These are phyloP conservation scores for Ictidomys tridecemlineatus DNA, from an alignment of 2,113 vertebrate species.

Conservation along the genomic window DNA sequence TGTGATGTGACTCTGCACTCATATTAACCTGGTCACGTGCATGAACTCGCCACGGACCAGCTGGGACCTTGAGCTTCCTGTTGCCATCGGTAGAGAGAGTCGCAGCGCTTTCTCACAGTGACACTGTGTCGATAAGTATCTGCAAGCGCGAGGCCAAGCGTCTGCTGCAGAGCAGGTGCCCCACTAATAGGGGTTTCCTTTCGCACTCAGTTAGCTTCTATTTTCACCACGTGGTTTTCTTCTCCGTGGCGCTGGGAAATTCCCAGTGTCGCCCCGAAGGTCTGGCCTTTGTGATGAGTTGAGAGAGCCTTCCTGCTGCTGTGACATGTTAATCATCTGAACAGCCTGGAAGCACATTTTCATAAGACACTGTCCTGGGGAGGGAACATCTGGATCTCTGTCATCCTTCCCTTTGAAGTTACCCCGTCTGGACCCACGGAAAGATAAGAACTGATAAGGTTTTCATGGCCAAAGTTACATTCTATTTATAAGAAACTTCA, in stretches of 20 bases:
- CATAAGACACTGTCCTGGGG: conserved; percentile 33
- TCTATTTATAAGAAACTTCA: conserved; percentile 52
- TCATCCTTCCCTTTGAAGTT: conserved; percentile 61
- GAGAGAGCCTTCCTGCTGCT: conserved; percentile 30
- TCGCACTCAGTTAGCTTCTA: neutral
- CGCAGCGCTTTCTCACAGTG: neutral
- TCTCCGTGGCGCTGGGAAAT: neutral
- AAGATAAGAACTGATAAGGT: conserved; percentile 38
- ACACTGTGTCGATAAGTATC: too few species aligned
- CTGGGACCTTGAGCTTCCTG: neutral
- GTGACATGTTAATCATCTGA: conserved; percentile 37
- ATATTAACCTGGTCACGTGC: neutral
- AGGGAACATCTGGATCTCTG: conserved; percentile 56
- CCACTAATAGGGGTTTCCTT: neutral
- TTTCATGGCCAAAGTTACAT: neutral
- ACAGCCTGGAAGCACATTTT: conserved; percentile 50
- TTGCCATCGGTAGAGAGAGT: neutral
- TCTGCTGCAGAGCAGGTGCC: neutral
- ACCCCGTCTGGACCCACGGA: neutral
- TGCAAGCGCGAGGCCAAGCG: neutral
- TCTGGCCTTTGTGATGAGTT: neutral
- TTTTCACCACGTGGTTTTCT: neutral
- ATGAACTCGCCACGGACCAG: neutral
- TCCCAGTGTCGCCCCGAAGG: neutral
- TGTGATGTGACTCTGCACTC: neutral